These are phyloP conservation scores for Onychostruthus taczanowskii DNA, from an alignment of 2,113 vertebrate species.

Conservation along the genomic window DNA sequence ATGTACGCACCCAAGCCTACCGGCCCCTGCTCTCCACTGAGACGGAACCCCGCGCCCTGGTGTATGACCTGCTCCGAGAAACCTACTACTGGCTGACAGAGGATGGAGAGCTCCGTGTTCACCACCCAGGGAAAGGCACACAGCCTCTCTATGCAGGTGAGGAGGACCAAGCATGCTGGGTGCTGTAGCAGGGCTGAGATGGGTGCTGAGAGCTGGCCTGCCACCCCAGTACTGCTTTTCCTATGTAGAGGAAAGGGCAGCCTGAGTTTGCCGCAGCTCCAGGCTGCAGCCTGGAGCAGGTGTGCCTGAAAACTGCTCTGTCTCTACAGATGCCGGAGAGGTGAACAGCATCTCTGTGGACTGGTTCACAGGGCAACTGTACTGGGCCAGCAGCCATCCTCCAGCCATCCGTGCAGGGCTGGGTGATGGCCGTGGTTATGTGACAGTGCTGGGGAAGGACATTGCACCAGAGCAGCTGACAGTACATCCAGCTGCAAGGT, in stretches of 20 bases:
- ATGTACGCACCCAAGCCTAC: slow-evolving; percentile 70
- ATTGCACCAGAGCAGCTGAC: slow-evolving; percentile 81
- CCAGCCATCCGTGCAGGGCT: slow-evolving; percentile 77
- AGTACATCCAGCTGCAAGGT: slow-evolving; percentile 82
- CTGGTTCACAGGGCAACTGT: slow-evolving; percentile 87
- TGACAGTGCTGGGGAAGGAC: slow-evolving; percentile 80
- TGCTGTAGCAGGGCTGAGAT: background rate
- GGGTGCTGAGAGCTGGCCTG: background rate
- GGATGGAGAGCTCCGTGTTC: slow-evolving; percentile 68
- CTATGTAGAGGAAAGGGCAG: background rate
- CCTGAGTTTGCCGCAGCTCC: background rate
- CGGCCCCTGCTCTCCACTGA: slow-evolving; percentile 51
- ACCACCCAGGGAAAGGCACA: slow-evolving; percentile 43
- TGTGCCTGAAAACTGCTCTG: background rate
- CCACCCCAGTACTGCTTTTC: background rate
- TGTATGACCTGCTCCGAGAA: slow-evolving; percentile 74
- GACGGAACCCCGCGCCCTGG: slow-evolving; percentile 63
- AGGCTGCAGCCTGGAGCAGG: background rate
- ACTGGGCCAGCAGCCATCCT: slow-evolving; percentile 81
- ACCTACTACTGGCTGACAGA: slow-evolving; percentile 84
- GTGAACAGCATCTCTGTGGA: slow-evolving; percentile 84
- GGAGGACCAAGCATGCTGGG: background rate
- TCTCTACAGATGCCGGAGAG: slow-evolving; percentile 70
- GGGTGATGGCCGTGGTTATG: slow-evolving; percentile 76
- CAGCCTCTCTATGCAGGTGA: slow-evolving; percentile 76